These are phyloP conservation scores for Catocala nupta DNA, from an alignment of 2,888 invertebrate species.

Conservation along the genomic window DNA sequence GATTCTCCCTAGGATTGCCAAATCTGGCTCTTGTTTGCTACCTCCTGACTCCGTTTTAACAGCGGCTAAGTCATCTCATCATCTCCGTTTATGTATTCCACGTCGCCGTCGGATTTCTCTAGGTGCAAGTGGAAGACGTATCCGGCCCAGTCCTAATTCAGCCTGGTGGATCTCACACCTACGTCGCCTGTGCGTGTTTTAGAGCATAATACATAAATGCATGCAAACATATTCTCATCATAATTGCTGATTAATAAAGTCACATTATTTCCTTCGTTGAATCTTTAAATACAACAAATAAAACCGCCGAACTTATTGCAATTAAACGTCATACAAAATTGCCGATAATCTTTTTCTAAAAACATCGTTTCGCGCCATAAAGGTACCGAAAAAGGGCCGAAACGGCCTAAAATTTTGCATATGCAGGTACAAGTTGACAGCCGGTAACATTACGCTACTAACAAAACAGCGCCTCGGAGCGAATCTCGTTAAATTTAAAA, in stretches of 20 bases:
- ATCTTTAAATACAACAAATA: neutral
- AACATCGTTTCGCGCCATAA: conserved; percentile 24
- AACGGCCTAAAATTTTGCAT: conserved; percentile 24
- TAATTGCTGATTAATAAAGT: neutral
- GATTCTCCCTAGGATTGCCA: too few relatives aligned
- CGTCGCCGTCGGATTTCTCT: too few relatives aligned
- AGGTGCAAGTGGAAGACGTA: too few relatives aligned
- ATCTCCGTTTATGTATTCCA: too few relatives aligned
- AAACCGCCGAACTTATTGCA: neutral
- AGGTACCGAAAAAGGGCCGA: conserved; percentile 1
- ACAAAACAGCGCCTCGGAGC: conserved; percentile 42
- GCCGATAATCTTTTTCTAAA: conserved; percentile 18
- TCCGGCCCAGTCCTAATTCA: too few relatives aligned
- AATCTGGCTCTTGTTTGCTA: too few relatives aligned
- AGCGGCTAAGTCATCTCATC: too few relatives aligned
- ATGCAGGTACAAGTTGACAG: conserved; percentile 33
- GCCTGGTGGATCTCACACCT: too few relatives aligned
- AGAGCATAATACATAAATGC: too few relatives aligned
- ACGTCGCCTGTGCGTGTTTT: too few relatives aligned
- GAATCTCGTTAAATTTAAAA: conserved; percentile 46
- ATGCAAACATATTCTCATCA: too few relatives aligned
- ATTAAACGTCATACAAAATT: conserved; percentile 3
- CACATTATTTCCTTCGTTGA: neutral
- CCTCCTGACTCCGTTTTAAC: too few relatives aligned
- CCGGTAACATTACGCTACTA: conserved; percentile 32